phyloP scores from a whole-genome alignment of 2,888 invertebrate species.

The Leistus spinibarbis region DNA sequence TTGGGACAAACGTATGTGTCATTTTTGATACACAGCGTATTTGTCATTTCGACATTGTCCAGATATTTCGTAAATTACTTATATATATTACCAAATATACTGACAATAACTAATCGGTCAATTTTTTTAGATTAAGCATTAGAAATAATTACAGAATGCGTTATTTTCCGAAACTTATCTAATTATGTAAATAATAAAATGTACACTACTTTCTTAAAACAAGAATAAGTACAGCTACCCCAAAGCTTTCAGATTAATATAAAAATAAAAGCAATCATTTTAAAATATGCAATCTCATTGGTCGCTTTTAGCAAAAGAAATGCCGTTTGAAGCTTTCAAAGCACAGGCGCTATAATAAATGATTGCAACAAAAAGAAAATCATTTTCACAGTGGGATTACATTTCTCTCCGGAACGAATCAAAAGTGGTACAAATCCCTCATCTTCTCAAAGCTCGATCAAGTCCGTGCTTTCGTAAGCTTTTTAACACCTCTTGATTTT shows the following conservation, averaged over 20 bases:
- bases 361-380: background rate
- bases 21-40: background rate
- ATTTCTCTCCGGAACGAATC: background rate
- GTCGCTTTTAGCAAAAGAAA: too few species aligned
- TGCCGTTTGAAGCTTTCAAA: too few species aligned
- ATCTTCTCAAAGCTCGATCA: slow-evolving; percentile 8
- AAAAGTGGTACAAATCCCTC: background rate
- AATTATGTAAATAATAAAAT: background rate
- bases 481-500: slow-evolving; percentile 36
- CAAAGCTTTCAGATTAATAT: too few species aligned
- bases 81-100: too few species aligned
- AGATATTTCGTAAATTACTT: background rate
- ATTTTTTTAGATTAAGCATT: background rate
- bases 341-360: too few species aligned
- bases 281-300: too few species aligned
- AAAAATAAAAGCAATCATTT: background rate
- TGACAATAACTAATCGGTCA: background rate
- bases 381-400: background rate
- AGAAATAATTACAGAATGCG: background rate
- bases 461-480: background rate
- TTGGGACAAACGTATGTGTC: background rate
- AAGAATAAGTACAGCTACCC: too few species aligned
- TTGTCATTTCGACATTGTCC: background rate
- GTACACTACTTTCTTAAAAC: background rate
- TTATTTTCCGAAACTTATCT: too few species aligned